Evolutionary conservation across 2,797 vertebrate genomes (phyloP), one percentile per base, ranked within the genome.

Genomic region (Oryzias dopingdopingensis): DNA sequence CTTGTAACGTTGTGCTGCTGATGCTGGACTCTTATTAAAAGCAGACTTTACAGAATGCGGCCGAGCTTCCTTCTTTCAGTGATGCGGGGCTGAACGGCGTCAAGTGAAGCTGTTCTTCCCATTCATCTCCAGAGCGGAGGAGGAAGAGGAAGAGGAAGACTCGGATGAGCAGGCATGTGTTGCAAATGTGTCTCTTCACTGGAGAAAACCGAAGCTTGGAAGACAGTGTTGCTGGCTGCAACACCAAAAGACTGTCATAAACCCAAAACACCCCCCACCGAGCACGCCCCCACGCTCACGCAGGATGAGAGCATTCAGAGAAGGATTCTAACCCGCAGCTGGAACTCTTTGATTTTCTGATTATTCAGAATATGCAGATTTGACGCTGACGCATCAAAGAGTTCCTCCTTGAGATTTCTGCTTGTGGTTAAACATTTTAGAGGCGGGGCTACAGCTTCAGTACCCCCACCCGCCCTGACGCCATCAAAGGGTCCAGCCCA

Each of bases 161-260:
- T 70, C 4, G 50, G 79, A 74, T 66, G 79, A 77, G 75, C 49
- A 74, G 72, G 77, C 91, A 92, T 90, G 82, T 91, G 90, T 85
- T 86, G 49, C 61, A 89, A 91, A 90, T 91, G 85, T 65, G 81
- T 74, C 47, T 84, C 73, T 59, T 72, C 59, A 74, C 71, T 76
- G 76, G 57, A 37, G 32, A 67, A 73, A 71, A 71, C 48, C 64
- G 69, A 48, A 65, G 63, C 69, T 84, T 55, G 52, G 76, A 86
- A 64, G 72, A 82, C 67, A 70, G 71, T 70, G 83, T 85, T 83
- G 83, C 83, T 86, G 88, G 84, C 88, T 86, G 77, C 76, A 70
- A 80, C 79, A 84, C 85, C 83, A 87, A 86, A 88, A 83, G 83
- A 86, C 84, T 76, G 80, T 84, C 82, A 86, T 86, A 84, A 87